phyloP scores from a whole-genome alignment of 2,797 vertebrate species.

The Coilia nasus region DNA sequence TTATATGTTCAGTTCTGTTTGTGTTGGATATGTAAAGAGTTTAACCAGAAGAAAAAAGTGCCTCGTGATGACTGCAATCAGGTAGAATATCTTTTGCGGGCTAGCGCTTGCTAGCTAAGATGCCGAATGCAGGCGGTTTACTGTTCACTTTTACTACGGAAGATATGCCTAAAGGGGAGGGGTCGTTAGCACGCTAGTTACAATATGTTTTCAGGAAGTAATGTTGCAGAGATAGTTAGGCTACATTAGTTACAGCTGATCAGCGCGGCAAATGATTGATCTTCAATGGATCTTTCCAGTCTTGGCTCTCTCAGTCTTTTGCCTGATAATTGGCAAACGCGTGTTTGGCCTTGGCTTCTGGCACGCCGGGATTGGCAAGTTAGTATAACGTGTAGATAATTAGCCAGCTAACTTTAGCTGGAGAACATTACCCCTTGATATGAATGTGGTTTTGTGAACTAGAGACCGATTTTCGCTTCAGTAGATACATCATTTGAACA shows the following conservation, averaged over 20 bases:
- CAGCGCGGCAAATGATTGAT: neutral
- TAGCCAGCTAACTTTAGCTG: slow-evolving; percentile 22
- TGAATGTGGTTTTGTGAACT: neutral
- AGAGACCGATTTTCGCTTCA: neutral
- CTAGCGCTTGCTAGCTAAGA: slow-evolving; percentile 34
- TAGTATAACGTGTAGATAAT: slow-evolving; percentile 11
- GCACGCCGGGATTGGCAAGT: neutral
- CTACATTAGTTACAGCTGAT: neutral
- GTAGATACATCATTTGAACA: neutral
- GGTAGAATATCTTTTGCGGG: neutral
- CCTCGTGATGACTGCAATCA: neutral
- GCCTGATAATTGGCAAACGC: neutral
- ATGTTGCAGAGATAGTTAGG: neutral
- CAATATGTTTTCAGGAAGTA: slow-evolving; percentile 24
- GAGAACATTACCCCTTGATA: neutral
- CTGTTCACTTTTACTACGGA: slow-evolving; percentile 5
- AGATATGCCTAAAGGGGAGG: slow-evolving; percentile 21
- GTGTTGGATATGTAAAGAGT: neutral
- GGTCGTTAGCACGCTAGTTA: slow-evolving; percentile 21
- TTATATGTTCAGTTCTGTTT: neutral
- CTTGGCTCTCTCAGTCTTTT: neutral
- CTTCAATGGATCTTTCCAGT: neutral
- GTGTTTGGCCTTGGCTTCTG: neutral
- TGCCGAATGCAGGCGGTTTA: slow-evolving; percentile 6
- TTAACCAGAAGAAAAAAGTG: neutral